Percentiles rank a stretch among this genome's conserved stretches.
These are phyloP conservation scores for Microplitis manilae DNA, from an alignment of 2,888 invertebrate species.

Conservation along the genomic window DNA sequence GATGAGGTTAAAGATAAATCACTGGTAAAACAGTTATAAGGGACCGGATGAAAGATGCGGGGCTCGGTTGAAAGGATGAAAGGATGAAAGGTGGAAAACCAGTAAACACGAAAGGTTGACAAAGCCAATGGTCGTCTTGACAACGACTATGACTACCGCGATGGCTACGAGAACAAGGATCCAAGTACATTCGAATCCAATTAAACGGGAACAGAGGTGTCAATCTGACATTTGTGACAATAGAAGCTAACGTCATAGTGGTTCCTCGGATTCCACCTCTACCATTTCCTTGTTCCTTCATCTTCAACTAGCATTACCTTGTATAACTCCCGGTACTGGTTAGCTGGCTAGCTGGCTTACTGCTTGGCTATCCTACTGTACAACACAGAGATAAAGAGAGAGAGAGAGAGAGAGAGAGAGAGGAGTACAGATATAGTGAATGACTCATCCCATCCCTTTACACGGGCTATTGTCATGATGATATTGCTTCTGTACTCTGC, in stretches of 20 bases:
- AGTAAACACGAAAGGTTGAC: background rate
- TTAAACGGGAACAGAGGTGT: conserved; percentile 42
- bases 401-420: too few relatives aligned
- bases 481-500: conserved; percentile 16
- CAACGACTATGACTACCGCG: background rate
- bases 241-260: conserved; percentile 19
- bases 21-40: background rate
- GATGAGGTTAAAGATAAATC: background rate
- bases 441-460: background rate
- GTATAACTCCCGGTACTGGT: background rate
- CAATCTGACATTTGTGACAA: conserved; percentile 24
- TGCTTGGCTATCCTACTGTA: background rate
- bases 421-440: background rate
- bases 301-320: background rate
- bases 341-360: background rate
- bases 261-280: background rate
- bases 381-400: background rate
- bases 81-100: background rate
- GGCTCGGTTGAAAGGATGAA: background rate
- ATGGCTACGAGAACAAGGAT: background rate
- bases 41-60: background rate
- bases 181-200: conserved; percentile 42
- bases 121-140: background rate
- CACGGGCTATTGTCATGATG: conserved; percentile 17
- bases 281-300: background rate